Conservation (phyloP, 2,113 vertebrate species). For the Serilophus lunatus region DNA sequence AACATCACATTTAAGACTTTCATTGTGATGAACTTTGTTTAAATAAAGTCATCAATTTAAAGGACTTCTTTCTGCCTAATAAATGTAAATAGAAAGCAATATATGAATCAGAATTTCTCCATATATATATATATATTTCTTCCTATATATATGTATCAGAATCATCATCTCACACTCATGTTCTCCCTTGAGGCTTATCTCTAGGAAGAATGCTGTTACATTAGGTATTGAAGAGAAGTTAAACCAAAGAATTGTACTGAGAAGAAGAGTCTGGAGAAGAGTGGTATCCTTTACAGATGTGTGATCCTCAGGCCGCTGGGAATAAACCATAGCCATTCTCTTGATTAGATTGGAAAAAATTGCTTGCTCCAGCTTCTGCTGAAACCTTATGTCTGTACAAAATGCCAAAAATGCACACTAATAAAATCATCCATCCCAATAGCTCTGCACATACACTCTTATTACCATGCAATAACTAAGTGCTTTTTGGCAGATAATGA, state of each 20-base stretch:
- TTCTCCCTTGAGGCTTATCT: background rate
- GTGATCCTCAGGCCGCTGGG: background rate
- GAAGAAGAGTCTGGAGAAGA: background rate
- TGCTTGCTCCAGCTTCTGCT: background rate
- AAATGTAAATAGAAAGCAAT: background rate
- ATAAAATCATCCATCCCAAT: background rate
- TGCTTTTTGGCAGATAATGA: constrained; percentile 37
- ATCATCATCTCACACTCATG: background rate
- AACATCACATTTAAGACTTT: background rate
- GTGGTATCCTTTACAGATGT: background rate
- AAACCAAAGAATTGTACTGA: background rate
- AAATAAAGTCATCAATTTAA: background rate
- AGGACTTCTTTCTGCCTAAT: background rate
- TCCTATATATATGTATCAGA: background rate
- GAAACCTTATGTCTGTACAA: background rate
- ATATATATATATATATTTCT: no score
- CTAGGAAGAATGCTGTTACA: background rate
- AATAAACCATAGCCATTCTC: background rate
- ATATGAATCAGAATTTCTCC: background rate
- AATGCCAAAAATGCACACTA: background rate
- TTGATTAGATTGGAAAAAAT: background rate
- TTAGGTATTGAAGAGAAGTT: background rate
- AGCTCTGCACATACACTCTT: background rate
- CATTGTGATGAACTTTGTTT: background rate
- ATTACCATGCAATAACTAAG: background rate